Evolutionary conservation across 2,888 invertebrate genomes (phyloP).

Genomic region (Timema podura): DNA sequence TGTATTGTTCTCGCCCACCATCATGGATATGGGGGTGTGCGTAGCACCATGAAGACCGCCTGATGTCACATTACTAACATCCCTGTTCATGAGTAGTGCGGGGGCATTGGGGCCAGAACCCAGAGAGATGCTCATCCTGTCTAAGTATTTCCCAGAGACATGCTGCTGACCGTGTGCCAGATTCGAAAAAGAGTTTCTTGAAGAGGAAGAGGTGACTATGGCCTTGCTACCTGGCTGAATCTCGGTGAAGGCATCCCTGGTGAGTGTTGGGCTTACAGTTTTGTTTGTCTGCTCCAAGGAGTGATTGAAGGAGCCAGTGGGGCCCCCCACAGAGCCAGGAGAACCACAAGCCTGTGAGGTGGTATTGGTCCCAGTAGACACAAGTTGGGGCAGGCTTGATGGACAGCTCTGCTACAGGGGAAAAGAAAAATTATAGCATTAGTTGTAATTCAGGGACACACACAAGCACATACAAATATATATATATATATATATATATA

Average conservation of each 20-base stretch:
- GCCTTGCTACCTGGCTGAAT: constrained; percentile 9
- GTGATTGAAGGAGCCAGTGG: not conserved
- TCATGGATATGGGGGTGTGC: too few species aligned
- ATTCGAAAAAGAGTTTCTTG: too few species aligned
- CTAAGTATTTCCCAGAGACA: not conserved
- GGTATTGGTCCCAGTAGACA: constrained; percentile 25
- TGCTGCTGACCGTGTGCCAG: not conserved
- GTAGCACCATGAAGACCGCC: too few species aligned
- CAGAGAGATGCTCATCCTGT: too few species aligned
- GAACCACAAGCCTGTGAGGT: constrained; percentile 18
- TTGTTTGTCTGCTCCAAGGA: not conserved
- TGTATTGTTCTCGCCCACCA: too few species aligned
- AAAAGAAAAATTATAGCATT: not conserved
- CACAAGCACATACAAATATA: too few species aligned
- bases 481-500: too few species aligned
- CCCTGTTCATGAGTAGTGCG: not conserved
- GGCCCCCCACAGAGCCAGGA: constrained; percentile 11
- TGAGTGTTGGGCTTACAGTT: constrained; percentile 4
- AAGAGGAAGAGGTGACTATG: too few species aligned
- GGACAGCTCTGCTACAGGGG: constrained; percentile 18
- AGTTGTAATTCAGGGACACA: not conserved
- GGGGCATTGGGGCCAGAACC: not conserved
- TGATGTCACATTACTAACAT: not conserved
- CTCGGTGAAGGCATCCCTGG: constrained; percentile 12
- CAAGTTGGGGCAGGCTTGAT: constrained; percentile 23